Base-by-base conservation (phyloP, 2,888 invertebrate genomes). In the Thymelicus lineola region DNA sequence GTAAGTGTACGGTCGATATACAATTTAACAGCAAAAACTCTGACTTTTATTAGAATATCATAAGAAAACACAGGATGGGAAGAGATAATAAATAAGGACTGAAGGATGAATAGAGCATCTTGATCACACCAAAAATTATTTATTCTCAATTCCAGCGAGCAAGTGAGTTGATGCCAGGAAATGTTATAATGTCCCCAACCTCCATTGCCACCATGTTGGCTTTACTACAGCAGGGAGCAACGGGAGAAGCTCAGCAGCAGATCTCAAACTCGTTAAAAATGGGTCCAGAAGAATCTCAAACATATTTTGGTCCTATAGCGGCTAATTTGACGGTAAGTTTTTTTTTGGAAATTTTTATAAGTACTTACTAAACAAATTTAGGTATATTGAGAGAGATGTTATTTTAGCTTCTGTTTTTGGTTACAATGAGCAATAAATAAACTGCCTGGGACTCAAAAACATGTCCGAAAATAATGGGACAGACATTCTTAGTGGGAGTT, bases 151-250 rank as follows among this genome's bases (percentile, higher is more conserved):
- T 83, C 75, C 80, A 81, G 80, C 77, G 77, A 7, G 69, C 76
- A 14, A 77, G 78, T 57, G 69, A 72, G 6, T 68, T 74, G 12
- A 79, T 80, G 53, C 57, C 73, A 48, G 84, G 83, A 0, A 94
- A 94, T 72, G 71, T 88, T 7, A 90, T 94, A 20, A 69, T 93
- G 28, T 94, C 94, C 0, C 94, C 94, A 1, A 85, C 88, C 68
- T 94, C 94, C 1, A 83, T 94, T 1, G 86, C 91, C 0, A 86
- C 87, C 2, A 75, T 93, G 4, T 76, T 94, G 46, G 86, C 92
- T 0, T 81, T 94, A 17, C 77, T 95, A 28, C 93, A 94, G 74
- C 93, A 94, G 73, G 95, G 94, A 0, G 84, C 94, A 0, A 66
- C 75, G 1, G 92, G 89, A 0, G 74, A 73, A 2, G 84, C 93